phyloP scores from a whole-genome alignment of 2,797 vertebrate genomes.

The Xyrichtys novacula region DNA sequence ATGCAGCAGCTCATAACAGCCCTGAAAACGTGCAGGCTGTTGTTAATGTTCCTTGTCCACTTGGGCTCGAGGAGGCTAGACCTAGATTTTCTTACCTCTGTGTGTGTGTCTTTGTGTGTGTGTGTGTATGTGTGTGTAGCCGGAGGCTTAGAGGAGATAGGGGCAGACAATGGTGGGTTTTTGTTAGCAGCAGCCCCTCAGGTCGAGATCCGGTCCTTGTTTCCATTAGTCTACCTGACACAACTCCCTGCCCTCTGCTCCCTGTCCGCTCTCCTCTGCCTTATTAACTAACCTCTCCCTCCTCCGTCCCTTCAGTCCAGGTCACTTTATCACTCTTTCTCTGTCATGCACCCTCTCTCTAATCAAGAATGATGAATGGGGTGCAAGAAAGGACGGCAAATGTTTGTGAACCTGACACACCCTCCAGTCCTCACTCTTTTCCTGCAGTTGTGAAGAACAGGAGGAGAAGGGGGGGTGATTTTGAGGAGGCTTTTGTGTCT shows the following conservation, averaged over 20 bases:
- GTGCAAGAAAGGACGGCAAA: slow-evolving; percentile 64
- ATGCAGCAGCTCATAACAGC: slow-evolving; percentile 51
- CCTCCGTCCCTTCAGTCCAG: slow-evolving; percentile 40
- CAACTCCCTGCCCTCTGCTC: slow-evolving; percentile 62
- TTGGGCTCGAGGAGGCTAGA: slow-evolving; percentile 31
- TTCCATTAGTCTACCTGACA: slow-evolving; percentile 82
- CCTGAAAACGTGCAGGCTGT: slow-evolving; percentile 59
- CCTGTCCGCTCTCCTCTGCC: slow-evolving; percentile 46
- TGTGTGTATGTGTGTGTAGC: slow-evolving; percentile 33
- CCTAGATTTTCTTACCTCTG: slow-evolving; percentile 17
- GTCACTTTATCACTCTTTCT: slow-evolving; percentile 58
- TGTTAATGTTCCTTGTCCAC: slow-evolving; percentile 58
- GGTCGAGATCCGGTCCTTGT: slow-evolving; percentile 75
- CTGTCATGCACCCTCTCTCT: slow-evolving; percentile 59
- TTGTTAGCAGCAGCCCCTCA: slow-evolving; percentile 58
- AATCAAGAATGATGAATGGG: slow-evolving; percentile 82
- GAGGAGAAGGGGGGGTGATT: slow-evolving; percentile 24
- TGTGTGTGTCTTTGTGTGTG: slow-evolving; percentile 18
- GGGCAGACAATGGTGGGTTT: slow-evolving; percentile 60
- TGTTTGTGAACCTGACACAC: slow-evolving; percentile 72
- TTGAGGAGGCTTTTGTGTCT: slow-evolving; percentile 50
- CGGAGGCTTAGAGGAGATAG: slow-evolving; percentile 50
- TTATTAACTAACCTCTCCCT: slow-evolving; percentile 62
- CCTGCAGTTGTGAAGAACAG: slow-evolving; percentile 21
- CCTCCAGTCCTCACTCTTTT: slow-evolving; percentile 49